These are phyloP conservation scores for Microplitis demolitor DNA, from an alignment of 1,140 invertebrate genomes.

Conservation along the genomic window DNA sequence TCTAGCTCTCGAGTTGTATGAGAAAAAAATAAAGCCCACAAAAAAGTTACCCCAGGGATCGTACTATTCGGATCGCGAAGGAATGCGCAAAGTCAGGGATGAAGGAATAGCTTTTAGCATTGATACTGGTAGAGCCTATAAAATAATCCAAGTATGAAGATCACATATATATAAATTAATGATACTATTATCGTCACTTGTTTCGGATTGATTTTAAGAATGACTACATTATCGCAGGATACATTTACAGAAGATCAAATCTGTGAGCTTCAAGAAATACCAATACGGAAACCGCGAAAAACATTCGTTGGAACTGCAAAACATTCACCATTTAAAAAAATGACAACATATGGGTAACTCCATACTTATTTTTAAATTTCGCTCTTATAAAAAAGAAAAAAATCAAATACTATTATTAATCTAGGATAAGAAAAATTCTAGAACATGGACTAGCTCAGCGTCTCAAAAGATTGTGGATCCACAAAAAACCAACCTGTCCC, in stretches of 20 bases:
- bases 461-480: slow-evolving; percentile 36
- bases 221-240: too few relatives aligned
- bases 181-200: too few relatives aligned
- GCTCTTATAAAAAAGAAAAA: too few relatives aligned
- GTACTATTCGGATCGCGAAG: slow-evolving; percentile 45
- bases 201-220: too few relatives aligned
- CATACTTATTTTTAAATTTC: neutral
- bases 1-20: slow-evolving; percentile 53
- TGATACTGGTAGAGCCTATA: slow-evolving; percentile 64
- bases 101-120: slow-evolving; percentile 66
- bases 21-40: slow-evolving; percentile 50
- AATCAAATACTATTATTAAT: too few relatives aligned
- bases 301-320: slow-evolving; percentile 38
- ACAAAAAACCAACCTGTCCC: slow-evolving; percentile 38
- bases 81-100: slow-evolving; percentile 50
- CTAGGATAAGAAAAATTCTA: slow-evolving; percentile 37
- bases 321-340: slow-evolving; percentile 47
- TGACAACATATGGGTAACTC: slow-evolving; percentile 48
- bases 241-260: slow-evolving; percentile 46
- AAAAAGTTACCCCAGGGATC: slow-evolving; percentile 19
- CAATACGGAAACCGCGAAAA: slow-evolving; percentile 31
- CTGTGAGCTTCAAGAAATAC: slow-evolving; percentile 46
- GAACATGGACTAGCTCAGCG: slow-evolving; percentile 37
- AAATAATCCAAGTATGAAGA: slow-evolving; percentile 55
- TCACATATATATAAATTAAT: neutral